A percentile compares a stretch with the other conserved stretches of the same genome.
Conservation (phyloP, 2,113 vertebrate genomes). For the Collichthys lucidus region DNA sequence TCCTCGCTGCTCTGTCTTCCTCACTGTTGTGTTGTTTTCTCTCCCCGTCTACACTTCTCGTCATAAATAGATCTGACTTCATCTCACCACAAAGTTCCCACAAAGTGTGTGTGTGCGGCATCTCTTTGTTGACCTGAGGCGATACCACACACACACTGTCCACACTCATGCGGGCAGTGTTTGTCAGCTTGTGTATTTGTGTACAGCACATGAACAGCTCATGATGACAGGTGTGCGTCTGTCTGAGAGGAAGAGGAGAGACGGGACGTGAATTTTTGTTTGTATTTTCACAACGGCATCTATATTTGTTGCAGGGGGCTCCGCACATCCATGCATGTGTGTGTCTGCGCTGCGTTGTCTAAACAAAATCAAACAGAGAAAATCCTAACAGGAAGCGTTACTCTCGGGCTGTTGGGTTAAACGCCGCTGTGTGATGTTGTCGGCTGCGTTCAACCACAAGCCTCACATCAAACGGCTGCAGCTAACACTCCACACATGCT, state of each 20-base stretch:
- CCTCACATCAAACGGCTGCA: constrained; percentile 32
- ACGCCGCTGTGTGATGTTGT: constrained; percentile 31
- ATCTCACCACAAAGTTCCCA: neutral
- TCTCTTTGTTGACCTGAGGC: constrained; percentile 61
- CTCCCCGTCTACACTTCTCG: neutral
- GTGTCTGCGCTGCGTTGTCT: constrained; percentile 46
- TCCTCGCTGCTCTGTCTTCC: neutral
- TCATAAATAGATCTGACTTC: neutral
- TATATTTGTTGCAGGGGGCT: constrained; percentile 3
- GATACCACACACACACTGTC: constrained; percentile 51
- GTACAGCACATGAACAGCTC: neutral
- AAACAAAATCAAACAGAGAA: constrained; percentile 65
- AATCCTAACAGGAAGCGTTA: constrained; percentile 57
- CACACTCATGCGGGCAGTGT: neutral
- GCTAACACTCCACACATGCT: constrained; percentile 31
- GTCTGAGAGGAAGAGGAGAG: constrained; percentile 3
- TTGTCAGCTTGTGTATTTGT: constrained; percentile 2
- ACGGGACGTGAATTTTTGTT: neutral
- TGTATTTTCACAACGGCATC: constrained; percentile 22
- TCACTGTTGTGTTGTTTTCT: neutral
- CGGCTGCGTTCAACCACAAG: constrained; percentile 20
- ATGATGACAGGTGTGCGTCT: constrained; percentile 14
- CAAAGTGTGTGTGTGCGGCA: constrained; percentile 23
- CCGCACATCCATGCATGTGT: constrained; percentile 22
- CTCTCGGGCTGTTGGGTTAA: constrained; percentile 24